Evolutionary conservation across 2,113 vertebrate species (phyloP), one percentile per base, ranked within the genome.

Genomic region (Plectropomus leopardus): DNA sequence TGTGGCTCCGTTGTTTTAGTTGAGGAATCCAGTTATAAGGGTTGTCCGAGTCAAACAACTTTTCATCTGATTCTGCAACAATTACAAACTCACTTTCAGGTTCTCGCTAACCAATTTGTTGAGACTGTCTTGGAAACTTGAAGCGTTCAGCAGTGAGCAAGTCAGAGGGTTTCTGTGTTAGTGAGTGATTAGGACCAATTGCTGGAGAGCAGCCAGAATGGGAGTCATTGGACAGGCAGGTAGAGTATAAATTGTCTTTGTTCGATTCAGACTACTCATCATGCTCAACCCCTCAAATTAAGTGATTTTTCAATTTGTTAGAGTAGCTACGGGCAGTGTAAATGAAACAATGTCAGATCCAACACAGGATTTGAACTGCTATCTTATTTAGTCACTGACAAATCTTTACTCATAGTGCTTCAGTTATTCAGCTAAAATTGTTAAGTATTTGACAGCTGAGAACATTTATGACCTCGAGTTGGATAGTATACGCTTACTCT

Each of bases 171-270:
- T 88, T 75, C 57, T 23, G 68, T 79, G 72, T 78, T 79, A 24
- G 80, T 45, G 78, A 82, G 80, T 42, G 84, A 90, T 87, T 79
- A 84, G 70, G 34, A 72, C 55, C 61, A 26, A 61, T 65, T 81
- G 53, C 36, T 79, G 87, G 75, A 83, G 30, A 82, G 48, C 50
- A 72, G 78, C 82, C 80, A 83, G 72, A 14, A 53, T 28, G 36
- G 30, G 44, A 80, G 72, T 79, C 51, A 70, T 16, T 70, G 75
- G 34, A 67, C 82, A 65, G 59, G 55, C 66, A 83, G 78, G 84
- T 67, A 58, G 54, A 28, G 54, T 36, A 58, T 84, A 76, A 90
- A 90, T 83, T 34, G 30, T 66, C 72, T 87, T 64, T 79, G 71
- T 82, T 76, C 55, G 13, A 69, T 78, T 80, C 40, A 74, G 48